Base-by-base conservation (phyloP, 2,888 invertebrate genomes). In the Aspidiotus rigidus region DNA sequence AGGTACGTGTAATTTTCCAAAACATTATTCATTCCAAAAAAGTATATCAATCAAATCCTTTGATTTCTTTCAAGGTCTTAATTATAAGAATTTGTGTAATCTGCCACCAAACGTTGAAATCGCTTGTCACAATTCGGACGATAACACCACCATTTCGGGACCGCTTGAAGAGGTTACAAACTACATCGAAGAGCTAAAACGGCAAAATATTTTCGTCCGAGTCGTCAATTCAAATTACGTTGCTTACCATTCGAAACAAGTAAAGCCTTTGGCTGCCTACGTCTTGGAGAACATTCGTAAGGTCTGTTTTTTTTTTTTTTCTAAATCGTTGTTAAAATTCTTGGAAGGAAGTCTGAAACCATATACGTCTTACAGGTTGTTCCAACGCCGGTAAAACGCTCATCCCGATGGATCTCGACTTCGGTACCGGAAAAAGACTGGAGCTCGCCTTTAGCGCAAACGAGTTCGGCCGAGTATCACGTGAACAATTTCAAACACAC, bases 121-220 rank as follows among this genome's bases (percentile, higher is more conserved):
- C 0, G 89, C 90, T 11, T 92, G 91, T 75, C 90, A 90, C 78
- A 92, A 92, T 76, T 84, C 88, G 1, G 81, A 84, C 7, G 86
- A 86, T 72, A 88, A 87, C 54, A 85, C 88, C 63, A 91, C 90
- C 0, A 83, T 92, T 69, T 90, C 90, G 6, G 91, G 90, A 0
- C 88, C 88, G 0, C 81, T 81, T 1, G 84, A 84, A 40, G 80
- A 80, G 10, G 83, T 88, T 79, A 79, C 80, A 66, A 78, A 79
- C 28, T 86, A 86, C 73, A 84, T 87, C 0, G 80, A 79, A 69
- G 74, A 80, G 71, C 74, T 84, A n/a, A 80, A 82, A 75, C 76
- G 75, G 39, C 70, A 72, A 54, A 73, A 73, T 9, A 71, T 76
- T 17, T 76, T 76, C 62, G 74, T 74, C 7, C 72, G 73, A 60